Base-by-base conservation (phyloP, 2,797 vertebrate species). In the Chelonia mydas region DNA sequence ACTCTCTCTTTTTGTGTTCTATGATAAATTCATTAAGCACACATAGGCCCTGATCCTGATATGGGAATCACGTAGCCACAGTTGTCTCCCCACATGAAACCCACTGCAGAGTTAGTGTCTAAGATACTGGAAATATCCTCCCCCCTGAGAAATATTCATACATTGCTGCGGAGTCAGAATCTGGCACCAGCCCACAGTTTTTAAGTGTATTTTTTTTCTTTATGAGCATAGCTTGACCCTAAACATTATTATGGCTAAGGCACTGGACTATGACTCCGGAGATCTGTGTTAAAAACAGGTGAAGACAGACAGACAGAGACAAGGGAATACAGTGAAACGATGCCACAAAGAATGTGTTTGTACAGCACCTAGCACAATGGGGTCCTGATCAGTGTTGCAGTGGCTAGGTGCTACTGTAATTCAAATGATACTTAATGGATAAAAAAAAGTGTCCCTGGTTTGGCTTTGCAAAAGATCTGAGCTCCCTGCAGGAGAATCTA, bases 361-460 rank as follows among this genome's bases (percentile, higher is more conserved):
- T 50, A 89, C 83, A 89, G 88, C 85, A 33, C 33, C 31, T 41
- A 41, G 21, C 68, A 72, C 2, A 5, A 12, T 41, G 10, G 21
- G 68, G n/a, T 72, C n/a, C n/a, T 41, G 68, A 72, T 12, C 21
- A 25, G 19, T 72, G 68, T 87, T 90, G 49, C 28, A 93, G 83
- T 57, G 61, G 83, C 88, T 65, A 87, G 57, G 12, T 77, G 23
- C n/a, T 90, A 27, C 45, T 89, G 72, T 85, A 90, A 95, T 93
- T 96, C 94, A 93, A 94, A 94, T 25, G 47, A 33, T 72, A 37
- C 10, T 83, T 96, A 94, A 94, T 89, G 94, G 94, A 93, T 94
- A 91, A 90, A 91, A 97, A 88, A 28, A 81, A 65, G 23, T 81
- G 7, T 84, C 84, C 6, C 85, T 49, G 9, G 8, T 79, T 90